Conservation (phyloP, 2,797 vertebrate genomes). For the Acanthis flammea region DNA sequence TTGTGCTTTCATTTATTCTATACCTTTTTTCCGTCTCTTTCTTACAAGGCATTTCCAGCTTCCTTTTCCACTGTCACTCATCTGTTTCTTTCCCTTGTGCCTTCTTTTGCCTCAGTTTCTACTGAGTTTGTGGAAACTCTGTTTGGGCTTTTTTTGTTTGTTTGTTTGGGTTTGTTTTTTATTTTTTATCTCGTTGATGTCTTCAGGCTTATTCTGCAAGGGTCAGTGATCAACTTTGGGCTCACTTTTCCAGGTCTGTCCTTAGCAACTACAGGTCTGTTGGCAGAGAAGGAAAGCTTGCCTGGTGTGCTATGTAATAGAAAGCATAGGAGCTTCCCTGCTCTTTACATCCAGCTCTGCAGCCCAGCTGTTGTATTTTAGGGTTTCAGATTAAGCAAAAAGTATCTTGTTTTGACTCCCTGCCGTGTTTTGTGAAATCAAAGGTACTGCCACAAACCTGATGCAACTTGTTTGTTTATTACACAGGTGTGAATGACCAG, state of each 20-base stretch:
- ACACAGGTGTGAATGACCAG: conserved; percentile 17
- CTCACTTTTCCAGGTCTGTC: neutral
- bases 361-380: neutral
- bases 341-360: neutral
- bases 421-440: neutral
- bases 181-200: neutral
- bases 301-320: neutral
- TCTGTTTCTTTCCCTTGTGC: neutral
- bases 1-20: neutral
- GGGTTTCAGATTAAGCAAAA: neutral
- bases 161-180: neutral
- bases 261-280: neutral
- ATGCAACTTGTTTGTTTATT: conserved; percentile 52
- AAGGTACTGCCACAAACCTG: conserved; percentile 29
- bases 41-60: neutral
- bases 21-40: neutral
- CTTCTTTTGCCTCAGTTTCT: neutral
- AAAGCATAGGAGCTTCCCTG: neutral
- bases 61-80: neutral
- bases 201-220: neutral
- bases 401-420: neutral
- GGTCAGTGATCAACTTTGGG: neutral
- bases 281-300: neutral
- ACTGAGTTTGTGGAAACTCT: neutral
- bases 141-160: neutral